Evolutionary conservation across 1,140 invertebrate genomes (phyloP), one percentile per base, ranked within the genome.

Genomic region (Tetraneura akinire): DNA sequence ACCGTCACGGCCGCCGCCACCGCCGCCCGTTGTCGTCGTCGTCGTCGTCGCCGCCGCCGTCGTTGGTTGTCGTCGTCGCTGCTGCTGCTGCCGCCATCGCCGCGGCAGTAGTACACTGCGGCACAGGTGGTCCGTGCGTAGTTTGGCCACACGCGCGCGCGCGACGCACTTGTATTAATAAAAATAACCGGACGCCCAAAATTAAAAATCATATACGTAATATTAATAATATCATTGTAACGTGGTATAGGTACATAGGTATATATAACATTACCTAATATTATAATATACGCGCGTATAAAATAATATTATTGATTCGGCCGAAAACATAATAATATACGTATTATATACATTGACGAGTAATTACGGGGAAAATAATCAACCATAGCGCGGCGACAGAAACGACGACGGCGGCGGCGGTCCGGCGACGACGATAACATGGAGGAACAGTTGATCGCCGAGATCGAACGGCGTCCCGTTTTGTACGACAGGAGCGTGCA

Each of bases 401-500:
- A 47, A 47, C 42, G 68, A 5, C 21, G 68, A 18, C 68, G 68
- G 23, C 68, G 68, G 45, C 68, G 68, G 68, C 68, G 68, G 45
- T 45, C 21, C 42, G 42, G 68, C 42, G 37, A 70, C 66, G 37
- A 70, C 68, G 42, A 49, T 26, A 49, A 68, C 64, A 78, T 78
- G 73, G 73, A 78, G 47, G 73, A 60, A 47, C 73, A 78, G 73
- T 60, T 78, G 53, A 78, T 78, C 73, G 37, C 18, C 13, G 73
- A 78, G n/a, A 78, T 78, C 73, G 73, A 78, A 26, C 73, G 73
- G 55, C 73, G 73, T 53, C 55, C 73, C 53, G 73, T 78, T 32
- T 21, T 78, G 53, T 78, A 78, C 55, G 73, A 78, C 53, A 78
- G 73, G 16, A 78, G 73, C 73, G 73, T 78, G 53, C 73, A 78